A percentile compares a stretch with the other conserved stretches of the same genome.
Evolutionary conservation across 1,140 invertebrate species (phyloP).

Genomic region (Wiebesia pumilae): DNA sequence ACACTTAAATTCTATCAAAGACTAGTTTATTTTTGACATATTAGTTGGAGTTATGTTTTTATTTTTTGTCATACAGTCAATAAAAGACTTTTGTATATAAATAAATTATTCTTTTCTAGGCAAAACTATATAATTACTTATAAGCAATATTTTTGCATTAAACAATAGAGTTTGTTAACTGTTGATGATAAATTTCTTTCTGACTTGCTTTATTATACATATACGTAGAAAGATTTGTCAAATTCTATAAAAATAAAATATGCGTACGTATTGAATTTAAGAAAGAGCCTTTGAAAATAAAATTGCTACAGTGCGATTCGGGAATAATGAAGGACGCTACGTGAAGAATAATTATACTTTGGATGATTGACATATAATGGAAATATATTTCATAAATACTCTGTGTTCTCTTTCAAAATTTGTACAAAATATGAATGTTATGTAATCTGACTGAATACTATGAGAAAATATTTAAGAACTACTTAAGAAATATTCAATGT

Average conservation of each 20-base stretch:
- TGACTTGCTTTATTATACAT: neutral
- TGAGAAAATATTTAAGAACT: neutral
- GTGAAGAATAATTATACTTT: constrained; percentile 5
- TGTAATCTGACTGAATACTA: neutral
- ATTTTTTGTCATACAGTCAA: no score
- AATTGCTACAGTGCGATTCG: neutral
- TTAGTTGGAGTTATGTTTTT: no score
- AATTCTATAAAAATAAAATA: neutral
- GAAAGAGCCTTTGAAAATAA: neutral
- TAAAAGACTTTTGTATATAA: no score
- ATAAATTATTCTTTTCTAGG: no score
- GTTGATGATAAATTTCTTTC: no score
- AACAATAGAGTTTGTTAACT: no score
- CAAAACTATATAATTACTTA: no score
- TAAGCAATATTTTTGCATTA: no score
- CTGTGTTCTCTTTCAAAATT: neutral
- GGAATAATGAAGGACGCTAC: neutral
- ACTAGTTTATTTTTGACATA: no score
- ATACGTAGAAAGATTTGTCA: neutral
- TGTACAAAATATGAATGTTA: neutral
- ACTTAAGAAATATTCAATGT: neutral
- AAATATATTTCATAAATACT: neutral
- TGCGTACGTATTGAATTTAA: neutral
- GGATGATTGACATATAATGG: neutral
- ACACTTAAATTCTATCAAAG: no score